Base-by-base conservation (phyloP, 37 sponge, comb jelly and placozoan genomes). In the Geodia barretti region DNA sequence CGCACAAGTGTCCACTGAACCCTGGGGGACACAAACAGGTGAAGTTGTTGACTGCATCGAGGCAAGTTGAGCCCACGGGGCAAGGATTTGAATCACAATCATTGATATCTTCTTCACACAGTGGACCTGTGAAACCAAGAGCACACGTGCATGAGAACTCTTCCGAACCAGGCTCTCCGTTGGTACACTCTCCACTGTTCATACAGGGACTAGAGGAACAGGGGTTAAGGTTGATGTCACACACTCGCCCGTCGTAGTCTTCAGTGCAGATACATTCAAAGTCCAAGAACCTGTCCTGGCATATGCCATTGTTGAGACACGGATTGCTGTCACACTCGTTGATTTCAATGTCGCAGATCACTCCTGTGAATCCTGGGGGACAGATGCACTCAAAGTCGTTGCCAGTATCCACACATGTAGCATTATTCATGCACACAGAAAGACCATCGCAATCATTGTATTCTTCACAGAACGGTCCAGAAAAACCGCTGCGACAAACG, bases 81-180 rank as follows among this genome's bases (percentile, higher is more conserved):
- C 93, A 92, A 23, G 79, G 76, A 23, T 67, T 8, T 11, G 76
- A 8, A n/a, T 29, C 29, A 63, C 94, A 93, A 0, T 86, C 91
- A 83, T 89, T 62, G 24, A 93, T 85, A 65, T 90, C 71, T 11
- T 34, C 62, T 35, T 60, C 64, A 64, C 94, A 93, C n/a, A 69
- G 60, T 23, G 63, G 41, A 7, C 84, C 91, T 20, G 91, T 90
- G 65, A 62, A 93, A 3, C 88, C 91, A 36, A 39, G 30, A n/a
- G 68, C 33, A 65, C 94, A 93, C 1, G 1, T 3, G 35, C 83
- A 82, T 20, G n/a, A 26, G 42, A 21, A 79, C 31, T 67, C 28
- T 43, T 77, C 86, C 41, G 76, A 72, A 34, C 61, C 62, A 4
- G 60, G 69, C 9, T 25, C 60, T 2, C 60, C 58, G 34, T 87